Base-by-base conservation (phyloP, 2,113 vertebrate genomes). In the Xenopus tropicalis region DNA sequence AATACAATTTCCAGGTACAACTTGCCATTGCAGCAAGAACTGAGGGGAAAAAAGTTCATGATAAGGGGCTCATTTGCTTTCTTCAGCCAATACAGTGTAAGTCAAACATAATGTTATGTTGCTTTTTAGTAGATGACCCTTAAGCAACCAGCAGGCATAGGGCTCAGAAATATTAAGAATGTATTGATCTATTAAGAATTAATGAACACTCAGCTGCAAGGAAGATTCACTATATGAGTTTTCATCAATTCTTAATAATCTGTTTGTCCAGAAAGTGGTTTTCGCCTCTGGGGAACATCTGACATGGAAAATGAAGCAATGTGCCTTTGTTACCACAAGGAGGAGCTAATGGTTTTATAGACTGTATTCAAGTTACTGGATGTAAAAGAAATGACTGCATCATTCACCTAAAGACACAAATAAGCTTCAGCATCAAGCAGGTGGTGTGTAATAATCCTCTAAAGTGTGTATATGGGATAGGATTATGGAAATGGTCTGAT, bases 131-230 rank as follows among this genome's bases (percentile, higher is more conserved):
- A 37, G 29, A 37, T 37, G 29, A 37, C 5, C 6, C 29, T 37
- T 1, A 37, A 63, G 62, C 29, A 63, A 71, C 51, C 43, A 65
- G 58, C 14, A 58, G 23, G 16, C 44, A 52, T 16, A 54, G 8
- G 37, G 46, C 42, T 61, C 19, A 22, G 10, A 25, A 14, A 8
- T 69, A 75, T 69, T 61, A 75, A 74, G 42, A 59, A 75, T 75
- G 57, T 75, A 75, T 75, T 43, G 57, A 62, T 62, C 24, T 22
- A 69, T 75, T 61, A 75, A 75, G 72, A 75, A 75, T 75, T 68
- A 69, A 66, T 68, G 56, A 37, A 75, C 42, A 58, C 16, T 74
- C 22, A 61, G 44, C 51, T 67, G 20, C 61, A 20, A 42, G 21
- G 43, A 7, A 42, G 58, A 75, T 37, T 43, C 24, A 42, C 17